Evolutionary conservation across 1,140 invertebrate species (phyloP).

Genomic region (Aethina tumida): DNA sequence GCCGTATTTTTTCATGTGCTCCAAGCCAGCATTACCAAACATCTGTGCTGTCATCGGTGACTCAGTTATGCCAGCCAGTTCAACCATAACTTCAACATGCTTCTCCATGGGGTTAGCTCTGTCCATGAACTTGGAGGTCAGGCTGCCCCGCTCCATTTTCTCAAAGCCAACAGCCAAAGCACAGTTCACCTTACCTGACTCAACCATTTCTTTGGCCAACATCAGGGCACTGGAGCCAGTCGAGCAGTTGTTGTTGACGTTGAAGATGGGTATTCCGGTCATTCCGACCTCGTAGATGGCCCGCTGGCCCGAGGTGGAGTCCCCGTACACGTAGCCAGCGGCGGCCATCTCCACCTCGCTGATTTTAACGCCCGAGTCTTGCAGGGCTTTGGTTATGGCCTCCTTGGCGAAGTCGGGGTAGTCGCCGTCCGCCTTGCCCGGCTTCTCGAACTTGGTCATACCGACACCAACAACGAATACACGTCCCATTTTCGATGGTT

Average conservation of each 20-base stretch:
- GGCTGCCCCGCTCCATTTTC: conserved; percentile 92
- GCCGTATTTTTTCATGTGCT: conserved; percentile 97
- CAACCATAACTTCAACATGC: conserved; percentile 78
- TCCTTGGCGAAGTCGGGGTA: conserved; percentile 94
- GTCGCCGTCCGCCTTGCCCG: conserved; percentile 66
- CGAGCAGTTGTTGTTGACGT: conserved; percentile 98
- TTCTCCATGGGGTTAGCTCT: conserved; percentile 90
- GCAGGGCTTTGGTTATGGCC: conserved; percentile 78
- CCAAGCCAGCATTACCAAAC: conserved; percentile 92
- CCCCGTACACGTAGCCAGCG: conserved; percentile 93
- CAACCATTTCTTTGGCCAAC: conserved; percentile 83
- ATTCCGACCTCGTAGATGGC: conserved; percentile 85
- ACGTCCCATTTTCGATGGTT: conserved; percentile 32
- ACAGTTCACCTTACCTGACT: conserved; percentile 76
- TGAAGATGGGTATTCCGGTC: conserved; percentile 95
- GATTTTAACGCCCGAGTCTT: conserved; percentile 78
- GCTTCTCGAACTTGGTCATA: conserved; percentile 96
- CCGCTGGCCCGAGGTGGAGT: conserved; percentile 92
- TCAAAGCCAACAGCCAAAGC: conserved; percentile 93
- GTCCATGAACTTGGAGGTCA: conserved; percentile 72
- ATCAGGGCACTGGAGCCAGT: conserved; percentile 89
- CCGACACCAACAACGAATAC: conserved; percentile 94
- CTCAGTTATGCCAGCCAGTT: conserved; percentile 65
- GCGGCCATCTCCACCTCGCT: conserved; percentile 76
- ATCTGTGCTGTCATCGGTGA: conserved; percentile 88